Percentiles rank a stretch among this genome's conserved stretches.
Conservation (phyloP, 1,140 invertebrate genomes). For the Drosophila subpulchrella region DNA sequence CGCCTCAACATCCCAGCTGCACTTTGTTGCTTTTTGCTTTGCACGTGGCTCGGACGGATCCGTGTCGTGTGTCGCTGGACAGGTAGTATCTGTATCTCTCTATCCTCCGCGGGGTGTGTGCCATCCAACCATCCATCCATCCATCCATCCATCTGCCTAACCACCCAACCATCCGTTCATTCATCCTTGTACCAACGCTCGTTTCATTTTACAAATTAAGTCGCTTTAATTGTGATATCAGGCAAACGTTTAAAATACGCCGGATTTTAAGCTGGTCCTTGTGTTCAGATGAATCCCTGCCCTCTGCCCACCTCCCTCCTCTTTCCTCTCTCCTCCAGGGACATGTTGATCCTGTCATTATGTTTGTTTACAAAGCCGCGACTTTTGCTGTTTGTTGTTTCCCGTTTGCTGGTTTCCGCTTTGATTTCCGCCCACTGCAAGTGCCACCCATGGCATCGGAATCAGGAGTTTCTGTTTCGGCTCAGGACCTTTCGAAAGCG, state of each 20-base stretch:
- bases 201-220: slow-evolving; percentile 81
- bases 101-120: slow-evolving; percentile 56
- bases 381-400: slow-evolving; percentile 74
- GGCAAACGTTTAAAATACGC: slow-evolving; percentile 73
- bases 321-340: not conserved
- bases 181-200: slow-evolving; percentile 29
- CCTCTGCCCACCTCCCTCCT: not conserved
- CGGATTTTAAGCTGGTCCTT: slow-evolving; percentile 62
- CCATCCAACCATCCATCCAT: slow-evolving; percentile 15
- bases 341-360: slow-evolving; percentile 78
- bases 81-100: slow-evolving; percentile 57
- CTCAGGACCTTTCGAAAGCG: slow-evolving; percentile 8
- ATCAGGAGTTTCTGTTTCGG: slow-evolving; percentile 25
- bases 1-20: slow-evolving; percentile 57
- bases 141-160: slow-evolving; percentile 19
- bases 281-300: slow-evolving; percentile 7
- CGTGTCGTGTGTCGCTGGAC: slow-evolving; percentile 43
- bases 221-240: slow-evolving; percentile 84
- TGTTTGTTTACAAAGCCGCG: slow-evolving; percentile 77
- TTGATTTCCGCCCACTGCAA: slow-evolving; percentile 51
- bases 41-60: slow-evolving; percentile 65
- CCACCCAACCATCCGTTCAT: slow-evolving; percentile 10
- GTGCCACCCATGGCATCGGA: slow-evolving; percentile 4
- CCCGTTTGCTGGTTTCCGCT: slow-evolving; percentile 64
- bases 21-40: slow-evolving; percentile 65